Base-by-base conservation (phyloP, 2,888 invertebrate species). In the Phalera bucephala region DNA sequence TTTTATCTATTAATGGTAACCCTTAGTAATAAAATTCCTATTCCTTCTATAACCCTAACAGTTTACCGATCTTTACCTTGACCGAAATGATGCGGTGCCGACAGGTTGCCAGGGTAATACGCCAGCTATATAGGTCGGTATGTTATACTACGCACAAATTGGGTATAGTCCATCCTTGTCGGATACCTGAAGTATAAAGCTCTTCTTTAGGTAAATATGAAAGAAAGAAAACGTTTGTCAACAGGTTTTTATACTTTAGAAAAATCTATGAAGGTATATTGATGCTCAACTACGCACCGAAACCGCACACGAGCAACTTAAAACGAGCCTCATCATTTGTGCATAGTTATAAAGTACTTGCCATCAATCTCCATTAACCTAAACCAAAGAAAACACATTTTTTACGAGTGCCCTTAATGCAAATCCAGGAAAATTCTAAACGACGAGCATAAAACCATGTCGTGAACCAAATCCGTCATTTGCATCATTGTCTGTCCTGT, bases 41-140 rank as follows among this genome's bases (percentile, higher is more conserved):
- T 36, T 40, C 48, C 37, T 37, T 55, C 46, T 55, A 31, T 40
- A 38, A 51, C 28, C 29, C 25, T 23, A 44, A 36, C 32, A 34
- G 35, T 45, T 41, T 32, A 35, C 36, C 19, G 36, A 43, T 41
- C 36, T 27, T 27, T 45, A 40, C 57, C 57, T 59, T 57, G 57
- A 45, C 57, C 60, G 43, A 59, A 44, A 47, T 55, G 36, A 31
- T 39, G 20, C 25, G 30, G 34, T 14, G 4, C 2, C 33, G 39
- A 39, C 45, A 45, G 45, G 55, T 59, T 46, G 35, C 34, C 11
- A 42, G 35, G 26, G 14, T 9, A n/a, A n/a, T n/a, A n/a, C n/a
- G n/a, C n/a, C n/a, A n/a, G n/a, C n/a, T n/a, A n/a, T n/a, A n/a
- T n/a, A n/a, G n/a, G n/a, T n/a, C n/a, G n/a, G n/a, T n/a, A n/a